Percentiles rank a stretch among this genome's conserved stretches.
phyloP scores from a whole-genome alignment of 1,140 invertebrate genomes.

The Drosophila mauritiana region DNA sequence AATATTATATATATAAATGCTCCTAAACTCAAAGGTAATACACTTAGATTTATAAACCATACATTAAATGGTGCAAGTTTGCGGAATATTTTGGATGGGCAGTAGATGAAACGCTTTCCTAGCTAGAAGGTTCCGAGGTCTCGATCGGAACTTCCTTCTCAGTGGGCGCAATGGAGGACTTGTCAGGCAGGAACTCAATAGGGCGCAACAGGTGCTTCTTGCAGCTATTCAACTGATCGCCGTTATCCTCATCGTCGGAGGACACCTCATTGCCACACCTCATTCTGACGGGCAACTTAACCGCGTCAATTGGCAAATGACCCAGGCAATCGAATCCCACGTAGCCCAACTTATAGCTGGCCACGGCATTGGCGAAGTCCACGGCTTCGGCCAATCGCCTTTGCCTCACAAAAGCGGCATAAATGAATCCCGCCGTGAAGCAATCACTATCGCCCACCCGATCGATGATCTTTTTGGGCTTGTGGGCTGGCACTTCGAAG shows the following conservation, averaged over 20 bases:
- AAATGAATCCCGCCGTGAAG: conserved; percentile 87
- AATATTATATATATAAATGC: too few relatives aligned
- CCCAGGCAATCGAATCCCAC: conserved; percentile 81
- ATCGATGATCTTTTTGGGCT: conserved; percentile 86
- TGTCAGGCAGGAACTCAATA: background rate
- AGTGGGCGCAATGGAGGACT: background rate
- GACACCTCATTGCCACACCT: background rate
- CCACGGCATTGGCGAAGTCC: conserved; percentile 87
- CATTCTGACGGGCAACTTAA: background rate
- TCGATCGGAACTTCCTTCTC: too few relatives aligned
- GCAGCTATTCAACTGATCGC: conserved; percentile 4
- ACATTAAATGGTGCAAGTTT: background rate
- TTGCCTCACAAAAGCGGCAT: conserved; percentile 59
- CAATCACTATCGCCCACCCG: conserved; percentile 89
- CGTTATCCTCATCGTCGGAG: conserved; percentile 8
- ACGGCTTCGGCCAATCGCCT: conserved; percentile 73
- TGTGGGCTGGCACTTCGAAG: conserved; percentile 85
- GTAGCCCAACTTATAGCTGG: conserved; percentile 88
- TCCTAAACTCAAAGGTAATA: too few relatives aligned
- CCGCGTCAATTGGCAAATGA: conserved; percentile 4
- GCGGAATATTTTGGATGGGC: background rate
- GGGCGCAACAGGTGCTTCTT: conserved; percentile 9
- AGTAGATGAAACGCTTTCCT: background rate
- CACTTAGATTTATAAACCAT: too few relatives aligned
- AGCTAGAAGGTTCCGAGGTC: background rate